A percentile compares a stretch with the other conserved stretches of the same genome.
Conservation (phyloP, 2,113 vertebrate genomes). For the Anguilla rostrata region DNA sequence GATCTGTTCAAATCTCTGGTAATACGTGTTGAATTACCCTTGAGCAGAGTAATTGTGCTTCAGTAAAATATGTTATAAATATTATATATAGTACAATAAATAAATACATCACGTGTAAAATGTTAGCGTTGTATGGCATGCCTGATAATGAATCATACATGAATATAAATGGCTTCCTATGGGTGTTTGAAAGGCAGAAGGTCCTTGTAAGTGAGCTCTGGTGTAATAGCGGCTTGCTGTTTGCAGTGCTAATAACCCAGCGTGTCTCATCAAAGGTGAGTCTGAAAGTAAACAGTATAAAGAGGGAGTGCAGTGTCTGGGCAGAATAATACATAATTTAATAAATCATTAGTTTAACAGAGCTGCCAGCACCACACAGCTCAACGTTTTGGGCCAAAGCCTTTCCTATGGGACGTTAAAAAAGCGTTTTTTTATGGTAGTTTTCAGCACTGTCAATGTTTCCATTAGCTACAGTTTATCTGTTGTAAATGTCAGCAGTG, state of each 20-base stretch:
- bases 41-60: not conserved
- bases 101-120: not conserved
- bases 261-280: not conserved
- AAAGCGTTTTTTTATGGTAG: no score
- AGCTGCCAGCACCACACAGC: no score
- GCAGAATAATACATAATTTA: not conserved
- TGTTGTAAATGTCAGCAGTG: no score
- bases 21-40: not conserved
- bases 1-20: not conserved
- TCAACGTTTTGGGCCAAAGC: no score
- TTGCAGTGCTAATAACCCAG: not conserved
- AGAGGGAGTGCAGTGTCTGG: not conserved
- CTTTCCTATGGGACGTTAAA: no score
- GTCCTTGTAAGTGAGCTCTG: not conserved
- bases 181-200: not conserved
- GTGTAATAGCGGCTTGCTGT: no score
- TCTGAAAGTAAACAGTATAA: not conserved
- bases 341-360: no score
- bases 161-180: not conserved
- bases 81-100: not conserved
- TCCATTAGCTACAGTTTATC: no score
- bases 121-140: not conserved
- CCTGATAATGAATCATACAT: not conserved
- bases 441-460: no score
- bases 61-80: not conserved